These are phyloP conservation scores for Coturnix japonica DNA, from an alignment of 2,113 vertebrate species.

Conservation along the genomic window DNA sequence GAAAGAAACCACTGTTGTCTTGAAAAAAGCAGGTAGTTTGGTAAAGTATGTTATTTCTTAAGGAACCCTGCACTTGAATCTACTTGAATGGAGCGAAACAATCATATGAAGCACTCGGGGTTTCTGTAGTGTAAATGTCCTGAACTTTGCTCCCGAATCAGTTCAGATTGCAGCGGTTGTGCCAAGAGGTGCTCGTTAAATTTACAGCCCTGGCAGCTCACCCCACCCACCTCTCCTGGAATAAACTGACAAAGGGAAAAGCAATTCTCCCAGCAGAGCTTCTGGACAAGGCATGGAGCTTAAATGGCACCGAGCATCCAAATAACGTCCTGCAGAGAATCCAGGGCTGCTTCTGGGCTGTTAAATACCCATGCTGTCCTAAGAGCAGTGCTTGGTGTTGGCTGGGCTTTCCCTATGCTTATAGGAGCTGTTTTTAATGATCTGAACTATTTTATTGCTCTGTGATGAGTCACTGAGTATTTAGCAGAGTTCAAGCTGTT, in stretches of 20 bases:
- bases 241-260: neutral
- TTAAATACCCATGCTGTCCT: accelerated
- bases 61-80: neutral
- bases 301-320: neutral
- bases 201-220: neutral
- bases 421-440: accelerated
- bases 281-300: neutral
- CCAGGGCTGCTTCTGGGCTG: neutral
- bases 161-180: neutral
- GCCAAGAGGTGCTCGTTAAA: neutral
- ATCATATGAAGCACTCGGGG: accelerated
- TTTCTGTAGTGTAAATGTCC: neutral
- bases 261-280: neutral
- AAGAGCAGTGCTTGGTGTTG: neutral
- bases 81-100: neutral
- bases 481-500: neutral
- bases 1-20: neutral
- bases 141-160: neutral
- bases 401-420: neutral
- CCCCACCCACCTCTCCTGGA: neutral
- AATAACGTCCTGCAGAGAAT: accelerated
- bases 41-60: neutral
- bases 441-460: neutral
- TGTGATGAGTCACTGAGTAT: neutral
- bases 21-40: neutral